Evolutionary conservation across 2,113 vertebrate genomes (phyloP).

Genomic region (Furnarius figulus): DNA sequence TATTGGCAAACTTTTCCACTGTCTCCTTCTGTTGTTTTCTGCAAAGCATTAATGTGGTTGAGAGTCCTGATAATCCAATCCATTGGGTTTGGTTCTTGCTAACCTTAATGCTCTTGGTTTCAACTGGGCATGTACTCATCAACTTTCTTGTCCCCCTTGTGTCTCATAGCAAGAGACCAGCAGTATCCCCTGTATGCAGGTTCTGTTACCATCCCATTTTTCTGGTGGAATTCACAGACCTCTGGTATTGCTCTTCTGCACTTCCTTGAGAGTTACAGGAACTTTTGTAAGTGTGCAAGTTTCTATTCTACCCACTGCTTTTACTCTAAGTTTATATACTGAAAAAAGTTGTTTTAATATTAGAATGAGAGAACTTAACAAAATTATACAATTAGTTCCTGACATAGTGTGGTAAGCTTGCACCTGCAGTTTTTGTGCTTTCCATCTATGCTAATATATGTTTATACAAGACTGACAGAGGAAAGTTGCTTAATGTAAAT

Average conservation of each 20-base stretch:
- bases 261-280: neutral
- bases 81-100: neutral
- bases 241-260: neutral
- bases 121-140: neutral
- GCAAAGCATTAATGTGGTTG: neutral
- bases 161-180: neutral
- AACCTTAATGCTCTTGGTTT: neutral
- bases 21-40: conserved; percentile 31
- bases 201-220: neutral
- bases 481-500: conserved; percentile 50
- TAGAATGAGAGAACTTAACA: neutral
- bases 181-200: neutral
- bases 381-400: neutral
- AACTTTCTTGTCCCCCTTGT: neutral
- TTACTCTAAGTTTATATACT: neutral
- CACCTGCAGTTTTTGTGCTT: neutral
- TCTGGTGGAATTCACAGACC: neutral
- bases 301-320: neutral
- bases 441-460: neutral
- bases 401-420: neutral
- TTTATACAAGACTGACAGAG: conserved; percentile 10
- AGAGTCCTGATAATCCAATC: neutral
- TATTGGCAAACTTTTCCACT: conserved; percentile 19
- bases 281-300: neutral
- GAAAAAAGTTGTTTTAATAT: neutral